A percentile compares a stretch with the other conserved stretches of the same genome.
phyloP scores from a whole-genome alignment of 2,888 invertebrate genomes.

The Diarsia rubi region DNA sequence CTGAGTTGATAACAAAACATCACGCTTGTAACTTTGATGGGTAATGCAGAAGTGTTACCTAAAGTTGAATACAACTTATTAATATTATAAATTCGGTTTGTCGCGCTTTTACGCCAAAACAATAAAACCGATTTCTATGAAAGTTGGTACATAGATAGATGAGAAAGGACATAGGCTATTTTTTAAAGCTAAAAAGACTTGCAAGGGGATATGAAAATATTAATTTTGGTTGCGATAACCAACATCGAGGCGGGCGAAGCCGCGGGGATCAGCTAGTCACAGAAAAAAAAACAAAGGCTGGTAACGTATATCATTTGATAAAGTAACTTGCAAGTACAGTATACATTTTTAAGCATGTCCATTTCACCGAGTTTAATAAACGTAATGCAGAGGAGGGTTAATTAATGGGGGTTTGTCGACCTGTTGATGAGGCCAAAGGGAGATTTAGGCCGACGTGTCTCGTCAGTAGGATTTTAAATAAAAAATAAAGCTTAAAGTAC shows the following conservation, averaged over 20 bases:
- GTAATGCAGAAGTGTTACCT: neutral
- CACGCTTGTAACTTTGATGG: neutral
- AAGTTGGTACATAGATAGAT: too few relatives aligned
- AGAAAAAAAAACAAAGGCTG: neutral
- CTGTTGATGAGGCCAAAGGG: constrained; percentile 43
- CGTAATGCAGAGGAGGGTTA: constrained; percentile 22
- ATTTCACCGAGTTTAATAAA: constrained; percentile 19
- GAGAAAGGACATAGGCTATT: too few relatives aligned
- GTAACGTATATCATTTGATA: neutral
- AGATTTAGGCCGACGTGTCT: constrained; percentile 2
- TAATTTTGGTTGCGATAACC: too few relatives aligned
- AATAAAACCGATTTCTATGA: too few relatives aligned
- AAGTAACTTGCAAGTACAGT: neutral
- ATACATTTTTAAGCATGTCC: neutral
- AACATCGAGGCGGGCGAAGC: too few relatives aligned
- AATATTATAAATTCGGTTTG: too few relatives aligned
- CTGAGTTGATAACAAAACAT: neutral
- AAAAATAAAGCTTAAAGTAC: neutral
- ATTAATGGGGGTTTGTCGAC: constrained; percentile 30
- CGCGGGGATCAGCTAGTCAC: too few relatives aligned
- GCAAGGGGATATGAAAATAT: too few relatives aligned
- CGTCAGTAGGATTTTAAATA: neutral
- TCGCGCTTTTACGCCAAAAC: too few relatives aligned
- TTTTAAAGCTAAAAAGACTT: too few relatives aligned
- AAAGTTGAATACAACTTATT: neutral